Evolutionary conservation across 2,888 invertebrate species (phyloP).

Genomic region (Agrilus biguttatus): DNA sequence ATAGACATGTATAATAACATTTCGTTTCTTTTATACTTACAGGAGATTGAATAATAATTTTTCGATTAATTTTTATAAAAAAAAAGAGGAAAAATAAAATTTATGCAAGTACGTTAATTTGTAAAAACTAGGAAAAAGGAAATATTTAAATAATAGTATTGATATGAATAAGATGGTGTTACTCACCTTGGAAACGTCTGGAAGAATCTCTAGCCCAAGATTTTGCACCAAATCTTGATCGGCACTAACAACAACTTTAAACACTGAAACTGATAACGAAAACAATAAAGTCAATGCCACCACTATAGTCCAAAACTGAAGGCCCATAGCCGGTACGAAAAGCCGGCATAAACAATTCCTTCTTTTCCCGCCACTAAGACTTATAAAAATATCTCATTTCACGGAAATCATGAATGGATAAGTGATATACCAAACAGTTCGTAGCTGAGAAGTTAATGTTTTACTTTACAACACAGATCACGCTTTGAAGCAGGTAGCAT

Average conservation of each 20-base stretch:
- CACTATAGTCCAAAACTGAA: constrained; percentile 21
- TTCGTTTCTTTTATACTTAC: too few species aligned
- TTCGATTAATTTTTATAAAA: neutral
- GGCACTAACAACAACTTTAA: constrained; percentile 11
- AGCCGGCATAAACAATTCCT: constrained; percentile 17
- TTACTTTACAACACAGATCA: too few species aligned
- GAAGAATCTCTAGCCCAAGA: constrained; percentile 22
- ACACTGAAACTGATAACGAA: constrained; percentile 17
- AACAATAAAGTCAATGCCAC: constrained; percentile 25
- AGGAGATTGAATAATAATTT: too few species aligned
- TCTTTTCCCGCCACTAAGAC: too few species aligned
- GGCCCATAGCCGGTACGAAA: constrained; percentile 25
- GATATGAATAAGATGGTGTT: neutral
- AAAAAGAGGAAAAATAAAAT: neutral
- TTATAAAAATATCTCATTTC: too few species aligned
- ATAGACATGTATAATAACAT: too few species aligned
- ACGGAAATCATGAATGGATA: too few species aligned
- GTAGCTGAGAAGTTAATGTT: too few species aligned
- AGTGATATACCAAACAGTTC: too few species aligned
- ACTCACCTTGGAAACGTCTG: constrained; percentile 26
- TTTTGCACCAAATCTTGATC: constrained; percentile 21
- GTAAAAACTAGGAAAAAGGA: neutral
- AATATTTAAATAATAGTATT: neutral
- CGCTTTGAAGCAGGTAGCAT: too few species aligned
- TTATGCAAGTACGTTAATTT: neutral